phyloP scores from a whole-genome alignment of 2,888 invertebrate species.

The Atethmia centrago region DNA sequence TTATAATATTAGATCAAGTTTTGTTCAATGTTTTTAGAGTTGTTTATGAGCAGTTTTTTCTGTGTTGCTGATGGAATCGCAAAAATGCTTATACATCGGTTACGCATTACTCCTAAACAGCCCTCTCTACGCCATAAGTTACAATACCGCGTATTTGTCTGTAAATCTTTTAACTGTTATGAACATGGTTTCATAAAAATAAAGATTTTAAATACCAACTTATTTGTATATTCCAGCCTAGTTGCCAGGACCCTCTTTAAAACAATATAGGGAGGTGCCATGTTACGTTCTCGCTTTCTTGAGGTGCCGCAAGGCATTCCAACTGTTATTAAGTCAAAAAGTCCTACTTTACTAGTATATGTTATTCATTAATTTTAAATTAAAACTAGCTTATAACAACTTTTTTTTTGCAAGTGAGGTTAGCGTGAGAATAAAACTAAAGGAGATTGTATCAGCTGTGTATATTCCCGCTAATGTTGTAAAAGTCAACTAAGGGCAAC shows the following conservation, averaged over 20 bases:
- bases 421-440: slow-evolving; percentile 52
- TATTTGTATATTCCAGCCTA: not conserved
- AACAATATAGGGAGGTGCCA: too few species aligned
- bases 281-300: not conserved
- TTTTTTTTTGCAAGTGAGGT: slow-evolving; percentile 12
- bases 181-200: not conserved
- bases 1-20: slow-evolving; percentile 29
- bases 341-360: too few species aligned
- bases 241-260: too few species aligned
- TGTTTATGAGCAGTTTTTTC: slow-evolving; percentile 23
- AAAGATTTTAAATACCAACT: not conserved
- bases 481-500: slow-evolving; percentile 63
- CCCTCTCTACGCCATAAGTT: slow-evolving; percentile 2
- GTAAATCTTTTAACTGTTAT: not conserved
- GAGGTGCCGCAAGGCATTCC: not conserved
- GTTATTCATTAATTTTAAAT: not conserved
- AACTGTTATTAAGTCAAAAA: not conserved
- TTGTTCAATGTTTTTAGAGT: slow-evolving; percentile 2
- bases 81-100: slow-evolving; percentile 17
- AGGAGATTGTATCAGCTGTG: slow-evolving; percentile 60
- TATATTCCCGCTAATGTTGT: slow-evolving; percentile 59
- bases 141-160: not conserved
- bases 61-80: slow-evolving; percentile 10
- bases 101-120: slow-evolving; percentile 5
- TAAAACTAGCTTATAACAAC: not conserved